Percentiles rank a stretch among this genome's conserved stretches.
These are phyloP conservation scores for Psammodynastes pulverulentus DNA, from an alignment of 2,113 vertebrate genomes.

Conservation along the genomic window DNA sequence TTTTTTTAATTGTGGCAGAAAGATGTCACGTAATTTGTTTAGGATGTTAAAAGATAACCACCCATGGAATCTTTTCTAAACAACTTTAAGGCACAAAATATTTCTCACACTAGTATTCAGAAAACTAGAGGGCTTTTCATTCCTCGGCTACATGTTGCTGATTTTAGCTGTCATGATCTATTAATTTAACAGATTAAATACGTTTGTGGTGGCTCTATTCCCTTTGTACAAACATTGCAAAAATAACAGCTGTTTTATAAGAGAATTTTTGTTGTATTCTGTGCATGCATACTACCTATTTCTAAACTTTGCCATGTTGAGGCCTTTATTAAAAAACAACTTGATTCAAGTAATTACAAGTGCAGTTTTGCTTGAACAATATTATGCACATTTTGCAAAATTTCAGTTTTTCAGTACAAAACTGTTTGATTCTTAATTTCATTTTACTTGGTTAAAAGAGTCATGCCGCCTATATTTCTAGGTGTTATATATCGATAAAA, in stretches of 20 bases:
- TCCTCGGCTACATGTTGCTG: constrained; percentile 73
- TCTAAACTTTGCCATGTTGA: constrained; percentile 82
- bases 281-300: constrained; percentile 86
- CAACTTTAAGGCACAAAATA: constrained; percentile 80
- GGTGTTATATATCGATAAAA: constrained; percentile 74
- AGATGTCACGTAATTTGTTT: constrained; percentile 63
- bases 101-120: constrained; percentile 44
- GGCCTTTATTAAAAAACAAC: constrained; percentile 79
- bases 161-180: constrained; percentile 77
- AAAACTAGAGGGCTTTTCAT: constrained; percentile 67
- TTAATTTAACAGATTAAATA: constrained; percentile 79
- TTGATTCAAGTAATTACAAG: constrained; percentile 81
- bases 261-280: constrained; percentile 79
- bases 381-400: constrained; percentile 77
- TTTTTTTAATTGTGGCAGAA: constrained; percentile 65
- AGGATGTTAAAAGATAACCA: constrained; percentile 66
- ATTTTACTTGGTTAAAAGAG: constrained; percentile 78
- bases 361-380: constrained; percentile 80
- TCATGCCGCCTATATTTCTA: constrained; percentile 78
- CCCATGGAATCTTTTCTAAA: constrained; percentile 73
- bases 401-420: constrained; percentile 77
- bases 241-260: constrained; percentile 80
- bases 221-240: constrained; percentile 81
- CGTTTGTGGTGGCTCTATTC: constrained; percentile 79
- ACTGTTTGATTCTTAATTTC: constrained; percentile 73